Percentiles rank a stretch among this genome's conserved stretches.
Evolutionary conservation across 2,888 invertebrate genomes (phyloP).

Genomic region (Cantharis rustica): DNA sequence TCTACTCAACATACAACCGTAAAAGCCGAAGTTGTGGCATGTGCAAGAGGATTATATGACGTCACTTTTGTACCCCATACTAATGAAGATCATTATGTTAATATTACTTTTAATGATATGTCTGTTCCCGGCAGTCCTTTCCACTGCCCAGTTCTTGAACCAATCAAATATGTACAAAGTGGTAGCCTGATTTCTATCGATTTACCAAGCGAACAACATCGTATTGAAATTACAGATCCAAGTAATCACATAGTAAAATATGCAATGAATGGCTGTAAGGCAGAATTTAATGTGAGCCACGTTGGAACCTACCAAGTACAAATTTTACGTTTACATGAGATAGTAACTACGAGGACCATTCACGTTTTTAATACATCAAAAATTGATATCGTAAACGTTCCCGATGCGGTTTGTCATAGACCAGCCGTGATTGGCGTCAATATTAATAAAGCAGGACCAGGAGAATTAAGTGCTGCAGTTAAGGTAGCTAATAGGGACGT

Average conservation of each 20-base stretch:
- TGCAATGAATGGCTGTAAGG: slow-evolving; percentile 51
- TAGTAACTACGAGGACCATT: slow-evolving; percentile 51
- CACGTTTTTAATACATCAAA: slow-evolving; percentile 78
- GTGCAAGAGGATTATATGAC: slow-evolving; percentile 88
- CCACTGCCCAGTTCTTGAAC: slow-evolving; percentile 72
- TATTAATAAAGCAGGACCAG: slow-evolving; percentile 73
- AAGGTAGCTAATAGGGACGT: slow-evolving; percentile 82
- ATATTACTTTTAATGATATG: slow-evolving; percentile 93
- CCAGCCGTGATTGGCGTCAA: slow-evolving; percentile 78
- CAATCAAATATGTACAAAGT: slow-evolving; percentile 75
- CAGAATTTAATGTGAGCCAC: slow-evolving; percentile 62
- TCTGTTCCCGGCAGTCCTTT: slow-evolving; percentile 90
- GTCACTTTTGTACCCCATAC: slow-evolving; percentile 91
- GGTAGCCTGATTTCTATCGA: slow-evolving; percentile 66
- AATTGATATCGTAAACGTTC: slow-evolving; percentile 52
- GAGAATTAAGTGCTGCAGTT: slow-evolving; percentile 79
- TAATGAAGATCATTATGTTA: slow-evolving; percentile 87
- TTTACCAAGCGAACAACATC: slow-evolving; percentile 66
- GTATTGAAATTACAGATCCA: slow-evolving; percentile 69
- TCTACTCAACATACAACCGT: slow-evolving; percentile 89
- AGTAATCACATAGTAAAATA: slow-evolving; percentile 61
- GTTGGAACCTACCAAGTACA: slow-evolving; percentile 58
- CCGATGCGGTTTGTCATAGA: slow-evolving; percentile 78
- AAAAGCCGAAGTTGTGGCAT: slow-evolving; percentile 81
- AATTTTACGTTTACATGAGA: slow-evolving; percentile 44